These are phyloP conservation scores for Yasuhikotakia modesta DNA, from an alignment of 2,797 vertebrate genomes.

Conservation along the genomic window DNA sequence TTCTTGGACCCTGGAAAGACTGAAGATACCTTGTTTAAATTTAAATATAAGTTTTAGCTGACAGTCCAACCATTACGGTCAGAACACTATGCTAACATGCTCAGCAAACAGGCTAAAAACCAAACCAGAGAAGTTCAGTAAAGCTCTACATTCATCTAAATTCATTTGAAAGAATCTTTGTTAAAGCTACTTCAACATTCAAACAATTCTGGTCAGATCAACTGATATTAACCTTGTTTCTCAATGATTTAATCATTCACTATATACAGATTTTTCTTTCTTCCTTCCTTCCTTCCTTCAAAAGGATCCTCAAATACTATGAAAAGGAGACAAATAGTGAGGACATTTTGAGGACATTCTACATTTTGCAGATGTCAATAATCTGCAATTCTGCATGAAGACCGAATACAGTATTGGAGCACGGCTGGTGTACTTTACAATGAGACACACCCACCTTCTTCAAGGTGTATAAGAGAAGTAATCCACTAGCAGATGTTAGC, in stretches of 20 bases:
- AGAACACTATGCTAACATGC: not conserved
- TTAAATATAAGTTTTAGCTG: too few relatives aligned
- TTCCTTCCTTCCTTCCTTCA: not conserved
- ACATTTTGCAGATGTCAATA: slow-evolving; percentile 29
- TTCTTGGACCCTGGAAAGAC: not conserved
- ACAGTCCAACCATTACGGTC: not conserved
- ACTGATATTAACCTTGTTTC: too few relatives aligned
- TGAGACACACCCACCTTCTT: slow-evolving; percentile 22
- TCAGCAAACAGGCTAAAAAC: too few relatives aligned
- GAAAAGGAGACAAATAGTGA: not conserved
- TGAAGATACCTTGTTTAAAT: not conserved
- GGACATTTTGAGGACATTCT: not conserved
- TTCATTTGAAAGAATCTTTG: not conserved
- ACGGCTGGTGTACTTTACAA: slow-evolving; percentile 1
- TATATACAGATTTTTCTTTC: not conserved
- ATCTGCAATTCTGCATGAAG: slow-evolving; percentile 7
- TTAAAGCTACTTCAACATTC: not conserved
- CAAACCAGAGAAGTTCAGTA: too few relatives aligned
- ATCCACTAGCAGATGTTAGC: slow-evolving; percentile 3
- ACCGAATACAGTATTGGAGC: slow-evolving; percentile 7
- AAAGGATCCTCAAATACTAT: not conserved
- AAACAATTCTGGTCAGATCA: not conserved
- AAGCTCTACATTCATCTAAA: too few relatives aligned
- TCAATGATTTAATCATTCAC: not conserved
- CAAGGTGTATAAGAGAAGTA: slow-evolving; percentile 7